phyloP scores from a whole-genome alignment of 2,797 vertebrate genomes.

The Galagoides demidoff region DNA sequence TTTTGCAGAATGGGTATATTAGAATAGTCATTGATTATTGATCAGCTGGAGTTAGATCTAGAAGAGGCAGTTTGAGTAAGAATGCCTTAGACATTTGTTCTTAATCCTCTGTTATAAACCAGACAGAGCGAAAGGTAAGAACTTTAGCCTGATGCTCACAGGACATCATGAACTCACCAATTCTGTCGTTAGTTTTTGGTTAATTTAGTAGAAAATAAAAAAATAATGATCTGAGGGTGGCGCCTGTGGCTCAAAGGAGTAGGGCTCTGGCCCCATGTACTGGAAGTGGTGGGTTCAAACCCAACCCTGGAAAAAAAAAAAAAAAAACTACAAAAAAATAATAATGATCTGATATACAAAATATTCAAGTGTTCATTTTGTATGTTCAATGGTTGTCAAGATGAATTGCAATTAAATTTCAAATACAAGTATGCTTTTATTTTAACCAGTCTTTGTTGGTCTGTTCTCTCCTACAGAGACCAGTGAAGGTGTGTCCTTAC shows the following conservation, averaged over 20 bases:
- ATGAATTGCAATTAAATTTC: constrained; percentile 24
- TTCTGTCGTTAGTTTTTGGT: neutral
- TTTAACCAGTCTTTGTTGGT: constrained; percentile 38
- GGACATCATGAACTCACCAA: neutral
- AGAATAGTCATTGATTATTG: neutral
- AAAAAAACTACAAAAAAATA: neutral
- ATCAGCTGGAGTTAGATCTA: neutral
- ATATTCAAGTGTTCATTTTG: neutral
- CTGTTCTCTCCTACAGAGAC: constrained; percentile 87
- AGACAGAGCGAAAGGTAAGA: neutral
- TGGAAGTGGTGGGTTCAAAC: no score
- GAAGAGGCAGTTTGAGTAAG: neutral
- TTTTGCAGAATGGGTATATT: neutral
- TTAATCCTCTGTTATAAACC: neutral
- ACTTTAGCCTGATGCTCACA: neutral
- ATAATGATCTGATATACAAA: neutral
- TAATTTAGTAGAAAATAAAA: constrained; percentile 45
- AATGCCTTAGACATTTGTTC: neutral
- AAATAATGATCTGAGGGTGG: neutral
- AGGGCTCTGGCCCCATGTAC: no score
- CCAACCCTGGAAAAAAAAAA: no score
- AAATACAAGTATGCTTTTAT: neutral
- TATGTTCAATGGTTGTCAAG: constrained; percentile 15
- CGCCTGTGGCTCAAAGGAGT: no score
- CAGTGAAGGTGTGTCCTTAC: constrained; percentile 94